phyloP scores from a whole-genome alignment of 2,113 vertebrate species.

The Todiramphus chloris region DNA sequence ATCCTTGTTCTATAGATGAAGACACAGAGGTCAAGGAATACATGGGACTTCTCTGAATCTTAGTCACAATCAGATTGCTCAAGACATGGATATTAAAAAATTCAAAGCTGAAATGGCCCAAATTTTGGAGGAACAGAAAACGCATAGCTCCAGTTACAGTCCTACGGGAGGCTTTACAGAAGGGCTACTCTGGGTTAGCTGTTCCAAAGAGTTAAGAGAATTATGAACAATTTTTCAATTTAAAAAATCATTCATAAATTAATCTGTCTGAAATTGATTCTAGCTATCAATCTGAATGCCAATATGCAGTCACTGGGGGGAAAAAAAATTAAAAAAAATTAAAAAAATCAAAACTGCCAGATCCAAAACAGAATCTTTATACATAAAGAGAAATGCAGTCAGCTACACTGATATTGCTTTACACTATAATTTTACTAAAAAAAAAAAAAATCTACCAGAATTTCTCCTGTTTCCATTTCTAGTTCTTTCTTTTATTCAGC shows the following conservation, averaged over 20 bases:
- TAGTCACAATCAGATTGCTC: background rate
- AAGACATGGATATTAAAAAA: background rate
- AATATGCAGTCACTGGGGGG: background rate
- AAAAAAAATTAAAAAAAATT: background rate
- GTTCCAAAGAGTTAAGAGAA: background rate
- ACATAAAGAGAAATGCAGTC: background rate
- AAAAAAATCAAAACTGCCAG: background rate
- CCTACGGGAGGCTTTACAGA: accelerated
- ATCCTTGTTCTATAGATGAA: background rate
- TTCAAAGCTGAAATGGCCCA: background rate
- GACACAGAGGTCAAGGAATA: background rate
- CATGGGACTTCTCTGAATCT: background rate
- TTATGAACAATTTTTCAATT: background rate
- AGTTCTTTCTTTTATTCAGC: background rate
- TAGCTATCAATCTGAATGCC: constrained; percentile 6
- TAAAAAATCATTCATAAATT: constrained; percentile 14
- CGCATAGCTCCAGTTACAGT: background rate
- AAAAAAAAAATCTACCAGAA: background rate
- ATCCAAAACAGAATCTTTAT: background rate
- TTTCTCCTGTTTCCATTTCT: background rate
- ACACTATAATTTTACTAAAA: background rate
- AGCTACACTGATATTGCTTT: background rate
- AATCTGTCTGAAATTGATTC: constrained; percentile 30
- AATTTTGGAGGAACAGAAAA: background rate
- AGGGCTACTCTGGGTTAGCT: background rate